Conservation (phyloP, 37 sponge, comb jelly and placozoan genomes). For the Ephydatia muelleri region DNA sequence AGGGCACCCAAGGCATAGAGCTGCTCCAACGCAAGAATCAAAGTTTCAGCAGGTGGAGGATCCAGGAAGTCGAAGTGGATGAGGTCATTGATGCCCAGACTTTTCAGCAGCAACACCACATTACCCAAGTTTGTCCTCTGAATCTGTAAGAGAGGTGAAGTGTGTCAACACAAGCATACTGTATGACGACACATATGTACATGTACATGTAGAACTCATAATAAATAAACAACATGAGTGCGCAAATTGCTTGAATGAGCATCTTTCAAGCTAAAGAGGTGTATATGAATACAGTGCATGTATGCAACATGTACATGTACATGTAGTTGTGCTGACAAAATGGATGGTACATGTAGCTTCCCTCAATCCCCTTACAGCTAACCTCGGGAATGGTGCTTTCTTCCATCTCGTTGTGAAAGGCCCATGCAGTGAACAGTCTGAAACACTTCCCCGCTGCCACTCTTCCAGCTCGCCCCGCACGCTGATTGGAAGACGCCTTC, state of each 20-base stretch:
- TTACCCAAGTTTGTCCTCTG: constrained; percentile 97
- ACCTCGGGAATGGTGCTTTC: constrained; percentile 95
- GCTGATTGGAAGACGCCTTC: constrained; percentile 95
- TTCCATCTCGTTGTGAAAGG: constrained; percentile 97
- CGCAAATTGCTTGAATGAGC: too few relatives aligned
- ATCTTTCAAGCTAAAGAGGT: too few relatives aligned
- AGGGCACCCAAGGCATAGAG: constrained; percentile 99
- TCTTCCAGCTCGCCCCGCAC: constrained; percentile 96
- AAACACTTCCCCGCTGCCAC: constrained; percentile 99
- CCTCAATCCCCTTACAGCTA: not conserved
- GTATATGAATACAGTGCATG: too few relatives aligned
- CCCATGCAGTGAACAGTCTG: constrained; percentile 94
- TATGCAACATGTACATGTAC: not conserved
- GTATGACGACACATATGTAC: too few relatives aligned
- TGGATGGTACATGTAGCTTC: not conserved
- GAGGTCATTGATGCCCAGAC: constrained; percentile 95
- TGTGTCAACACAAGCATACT: too few relatives aligned
- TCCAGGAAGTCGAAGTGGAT: constrained; percentile 99
- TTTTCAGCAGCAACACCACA: constrained; percentile 95
- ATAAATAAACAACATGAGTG: not conserved
- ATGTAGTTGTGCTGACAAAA: too few relatives aligned
- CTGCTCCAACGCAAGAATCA: constrained; percentile 95
- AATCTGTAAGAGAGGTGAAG: constrained; percentile 50
- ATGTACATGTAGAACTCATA: not conserved
- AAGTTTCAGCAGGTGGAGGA: constrained; percentile 96